phyloP scores from a whole-genome alignment of 2,888 invertebrate genomes.

The Microctonus hyperodae region DNA sequence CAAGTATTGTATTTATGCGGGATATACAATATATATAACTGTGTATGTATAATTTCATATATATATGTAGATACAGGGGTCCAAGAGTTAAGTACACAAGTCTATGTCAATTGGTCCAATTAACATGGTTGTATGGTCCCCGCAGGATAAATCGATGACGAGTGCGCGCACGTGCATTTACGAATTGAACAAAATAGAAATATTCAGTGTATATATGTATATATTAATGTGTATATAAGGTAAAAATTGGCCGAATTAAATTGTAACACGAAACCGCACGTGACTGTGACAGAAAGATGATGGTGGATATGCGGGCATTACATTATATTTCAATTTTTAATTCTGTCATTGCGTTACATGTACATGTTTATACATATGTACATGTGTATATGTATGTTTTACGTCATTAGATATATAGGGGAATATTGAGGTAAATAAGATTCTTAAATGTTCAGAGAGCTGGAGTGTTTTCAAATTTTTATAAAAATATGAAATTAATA shows the following conservation, averaged over 20 bases:
- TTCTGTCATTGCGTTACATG: neutral
- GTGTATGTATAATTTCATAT: neutral
- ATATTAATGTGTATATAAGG: neutral
- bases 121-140: constrained; percentile 20
- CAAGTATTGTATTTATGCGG: constrained; percentile 1
- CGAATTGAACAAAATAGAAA: constrained; percentile 1
- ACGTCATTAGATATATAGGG: neutral
- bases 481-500: neutral
- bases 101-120: constrained; percentile 29
- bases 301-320: constrained; percentile 19
- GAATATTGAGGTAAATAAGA: neutral
- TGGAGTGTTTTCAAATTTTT: neutral
- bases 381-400: neutral
- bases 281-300: constrained; percentile 48
- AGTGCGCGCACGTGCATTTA: constrained; percentile 29
- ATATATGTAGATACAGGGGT: neutral
- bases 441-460: neutral
- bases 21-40: neutral
- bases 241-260: constrained; percentile 61
- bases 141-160: constrained; percentile 19
- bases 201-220: neutral
- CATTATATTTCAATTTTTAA: constrained; percentile 12
- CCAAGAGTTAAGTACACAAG: constrained; percentile 25
- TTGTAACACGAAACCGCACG: constrained; percentile 63
- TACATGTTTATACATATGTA: neutral